phyloP scores from a whole-genome alignment of 2,797 vertebrate species.

The Chiloscyllium punctatum region DNA sequence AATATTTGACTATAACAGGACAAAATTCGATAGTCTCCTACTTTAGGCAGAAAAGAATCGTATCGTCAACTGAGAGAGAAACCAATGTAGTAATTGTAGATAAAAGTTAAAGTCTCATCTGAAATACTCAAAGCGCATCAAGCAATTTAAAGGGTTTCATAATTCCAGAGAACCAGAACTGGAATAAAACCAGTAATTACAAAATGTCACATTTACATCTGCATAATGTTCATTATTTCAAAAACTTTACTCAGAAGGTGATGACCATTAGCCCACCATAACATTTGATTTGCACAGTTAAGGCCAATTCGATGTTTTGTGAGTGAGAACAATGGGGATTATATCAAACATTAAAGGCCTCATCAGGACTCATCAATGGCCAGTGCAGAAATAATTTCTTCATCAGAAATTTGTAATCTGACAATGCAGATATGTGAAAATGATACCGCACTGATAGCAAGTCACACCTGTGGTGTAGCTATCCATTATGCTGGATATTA shows the following conservation, averaged over 20 bases:
- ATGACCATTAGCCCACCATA: background rate
- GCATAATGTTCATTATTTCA: background rate
- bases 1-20: background rate
- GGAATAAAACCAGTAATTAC: background rate
- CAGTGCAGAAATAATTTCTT: background rate
- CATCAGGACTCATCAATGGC: background rate
- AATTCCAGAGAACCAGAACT: background rate
- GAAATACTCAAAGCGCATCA: background rate
- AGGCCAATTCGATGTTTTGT: conserved; percentile 51
- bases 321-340: conserved; percentile 41
- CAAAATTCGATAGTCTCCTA: background rate
- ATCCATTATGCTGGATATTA: background rate
- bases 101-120: background rate
- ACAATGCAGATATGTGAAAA: background rate
- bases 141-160: background rate
- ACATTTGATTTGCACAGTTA: background rate
- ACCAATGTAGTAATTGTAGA: background rate
- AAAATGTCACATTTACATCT: background rate
- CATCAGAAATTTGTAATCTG: background rate
- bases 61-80: background rate
- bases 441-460: background rate
- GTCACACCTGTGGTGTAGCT: background rate
- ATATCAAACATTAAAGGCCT: background rate
- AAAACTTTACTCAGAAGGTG: background rate
- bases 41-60: background rate